Base-by-base conservation (phyloP, 1,140 invertebrate species). In the Caenorhabditis brenneri region DNA sequence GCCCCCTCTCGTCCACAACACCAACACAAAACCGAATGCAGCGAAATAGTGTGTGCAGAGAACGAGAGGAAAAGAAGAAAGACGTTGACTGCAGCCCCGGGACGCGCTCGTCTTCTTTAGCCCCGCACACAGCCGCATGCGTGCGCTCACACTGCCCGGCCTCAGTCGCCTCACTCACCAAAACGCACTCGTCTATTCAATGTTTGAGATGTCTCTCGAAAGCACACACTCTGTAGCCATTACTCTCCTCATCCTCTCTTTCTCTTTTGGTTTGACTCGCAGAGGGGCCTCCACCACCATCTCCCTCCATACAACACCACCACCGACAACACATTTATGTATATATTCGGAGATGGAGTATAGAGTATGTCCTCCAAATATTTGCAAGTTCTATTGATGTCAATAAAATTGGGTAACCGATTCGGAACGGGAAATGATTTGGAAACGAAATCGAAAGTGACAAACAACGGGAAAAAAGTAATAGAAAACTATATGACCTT, bases 341-440 rank as follows among this genome's bases (percentile, higher is more conserved):
- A 74, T 74, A 74, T 74, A 74, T 74, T 74, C 65, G 36, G 65
- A 74, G 65, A 74, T n/a, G 36, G 65, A 74, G 65, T 74, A 74
- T 74, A 74, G 36, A 42, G 65, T 74, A 74, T 74, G 65, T 74
- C 65, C 65, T 74, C 65, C 36, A 74, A 74, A 74, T 74, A 74
- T 74, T 42, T 74, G 65, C 33, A 42, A 74, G 65, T 74, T 74
- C 29, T 36, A 74, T 42, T 74, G 36, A 74, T 74, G 65, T 42
- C 65, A 74, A 74, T 74, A 42, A 74, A 74, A 31, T 74, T 74
- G 36, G 36, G 65, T 74, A 74, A 42, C 42, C 65, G 65, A 74
- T 74, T 74, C 29, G 65, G 65, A 74, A 74, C 65, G 65, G 36
- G 7, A 46, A 24, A 46, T 39, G 31, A 74, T 24, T 74, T 12